Evolutionary conservation across 1,140 invertebrate genomes (phyloP).

Genomic region (Metopolophium dirhodum): DNA sequence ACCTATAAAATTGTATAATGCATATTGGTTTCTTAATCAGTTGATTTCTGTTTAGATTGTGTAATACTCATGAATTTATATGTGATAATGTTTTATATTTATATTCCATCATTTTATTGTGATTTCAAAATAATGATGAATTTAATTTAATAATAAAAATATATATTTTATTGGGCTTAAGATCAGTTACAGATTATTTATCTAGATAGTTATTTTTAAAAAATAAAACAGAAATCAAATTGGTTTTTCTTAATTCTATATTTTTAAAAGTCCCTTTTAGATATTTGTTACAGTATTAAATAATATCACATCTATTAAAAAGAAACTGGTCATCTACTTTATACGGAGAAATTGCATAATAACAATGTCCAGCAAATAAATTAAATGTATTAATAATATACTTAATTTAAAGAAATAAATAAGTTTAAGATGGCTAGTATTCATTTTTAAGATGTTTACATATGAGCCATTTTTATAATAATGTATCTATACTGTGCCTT

Average conservation of each 20-base stretch:
- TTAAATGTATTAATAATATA: neutral
- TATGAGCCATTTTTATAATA: neutral
- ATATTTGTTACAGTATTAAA: neutral
- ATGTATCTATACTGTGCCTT: slow-evolving; percentile 17
- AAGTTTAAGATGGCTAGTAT: neutral
- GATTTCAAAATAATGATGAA: neutral
- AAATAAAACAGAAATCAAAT: neutral
- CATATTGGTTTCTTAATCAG: neutral
- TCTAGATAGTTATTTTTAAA: neutral
- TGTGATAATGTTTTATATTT: neutral
- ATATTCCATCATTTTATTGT: neutral
- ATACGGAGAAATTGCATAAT: neutral
- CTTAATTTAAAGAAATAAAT: neutral
- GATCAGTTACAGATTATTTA: neutral
- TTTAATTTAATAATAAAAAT: neutral
- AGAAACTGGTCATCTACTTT: neutral
- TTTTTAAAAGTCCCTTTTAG: neutral
- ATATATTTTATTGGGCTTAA: neutral
- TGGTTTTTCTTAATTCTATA: neutral
- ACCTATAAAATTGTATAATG: neutral
- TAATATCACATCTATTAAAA: neutral
- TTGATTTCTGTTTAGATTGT: neutral
- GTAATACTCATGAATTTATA: neutral
- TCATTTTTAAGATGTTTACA: neutral
- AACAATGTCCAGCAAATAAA: neutral